Conservation (phyloP, 2,113 vertebrate species). For the Burhinus bistriatus region DNA sequence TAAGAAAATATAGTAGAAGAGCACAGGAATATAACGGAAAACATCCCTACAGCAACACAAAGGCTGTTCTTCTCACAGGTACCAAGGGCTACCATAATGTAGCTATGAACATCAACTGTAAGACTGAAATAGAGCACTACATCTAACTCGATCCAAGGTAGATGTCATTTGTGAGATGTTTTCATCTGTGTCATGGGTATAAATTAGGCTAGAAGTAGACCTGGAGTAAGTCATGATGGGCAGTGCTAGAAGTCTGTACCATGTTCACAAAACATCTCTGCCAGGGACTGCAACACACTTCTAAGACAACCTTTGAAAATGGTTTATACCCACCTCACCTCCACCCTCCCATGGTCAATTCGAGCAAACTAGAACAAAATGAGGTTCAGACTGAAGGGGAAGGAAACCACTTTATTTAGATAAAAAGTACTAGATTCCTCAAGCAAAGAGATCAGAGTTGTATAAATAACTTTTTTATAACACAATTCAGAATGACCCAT, state of each 20-base stretch:
- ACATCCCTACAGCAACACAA: background rate
- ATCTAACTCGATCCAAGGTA: background rate
- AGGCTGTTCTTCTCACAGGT: background rate
- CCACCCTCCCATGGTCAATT: background rate
- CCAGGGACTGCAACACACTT: background rate
- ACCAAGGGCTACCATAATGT: background rate
- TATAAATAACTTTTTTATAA: background rate
- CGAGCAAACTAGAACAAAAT: background rate
- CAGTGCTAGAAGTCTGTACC: background rate
- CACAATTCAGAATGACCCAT: background rate
- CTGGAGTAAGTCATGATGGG: background rate
- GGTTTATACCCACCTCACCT: background rate
- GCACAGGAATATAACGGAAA: background rate
- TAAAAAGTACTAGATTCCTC: background rate
- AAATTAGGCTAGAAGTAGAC: background rate
- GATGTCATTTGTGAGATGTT: background rate
- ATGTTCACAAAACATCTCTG: background rate
- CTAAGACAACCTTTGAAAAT: background rate
- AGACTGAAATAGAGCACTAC: background rate
- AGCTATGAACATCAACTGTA: background rate
- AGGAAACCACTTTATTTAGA: background rate
- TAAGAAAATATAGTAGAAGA: background rate
- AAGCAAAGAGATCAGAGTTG: background rate
- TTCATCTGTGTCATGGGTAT: background rate
- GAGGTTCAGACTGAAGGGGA: background rate